Evolutionary conservation across 2,113 vertebrate genomes (phyloP).

Genomic region (Lophotis ruficrista): DNA sequence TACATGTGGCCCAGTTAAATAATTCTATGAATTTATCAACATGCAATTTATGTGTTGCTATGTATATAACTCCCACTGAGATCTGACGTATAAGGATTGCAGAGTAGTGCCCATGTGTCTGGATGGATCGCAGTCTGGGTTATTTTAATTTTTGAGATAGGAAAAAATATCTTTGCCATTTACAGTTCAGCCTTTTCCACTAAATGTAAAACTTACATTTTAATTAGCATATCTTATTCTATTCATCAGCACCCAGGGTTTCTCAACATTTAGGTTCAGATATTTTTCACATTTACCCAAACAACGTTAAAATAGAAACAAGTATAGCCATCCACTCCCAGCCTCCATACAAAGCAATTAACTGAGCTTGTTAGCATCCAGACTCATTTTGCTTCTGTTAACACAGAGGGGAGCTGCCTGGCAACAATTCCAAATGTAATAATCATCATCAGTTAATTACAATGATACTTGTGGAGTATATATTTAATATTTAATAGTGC

Average conservation of each 20-base stretch:
- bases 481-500: constrained; percentile 6
- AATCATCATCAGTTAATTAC: constrained; percentile 5
- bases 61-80: not conserved
- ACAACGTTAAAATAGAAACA: not conserved
- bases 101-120: not conserved
- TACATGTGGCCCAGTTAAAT: not conserved
- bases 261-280: not conserved
- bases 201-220: not conserved
- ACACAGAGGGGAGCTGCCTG: constrained; percentile 38
- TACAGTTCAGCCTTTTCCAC: not conserved
- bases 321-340: not conserved
- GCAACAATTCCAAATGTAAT: constrained; percentile 40
- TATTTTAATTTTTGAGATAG: not conserved
- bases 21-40: not conserved
- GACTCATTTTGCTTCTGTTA: constrained; percentile 19
- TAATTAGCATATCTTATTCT: not conserved
- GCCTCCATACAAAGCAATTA: not conserved
- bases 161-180: not conserved
- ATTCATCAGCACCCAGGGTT: not conserved
- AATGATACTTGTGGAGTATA: not conserved
- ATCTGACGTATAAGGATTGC: not conserved
- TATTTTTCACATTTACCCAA: not conserved
- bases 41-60: not conserved
- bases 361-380: not conserved
- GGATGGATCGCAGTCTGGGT: not conserved